Conservation (phyloP, 92 coral and sea anemone genomes). For the Heteractis magnifica region DNA sequence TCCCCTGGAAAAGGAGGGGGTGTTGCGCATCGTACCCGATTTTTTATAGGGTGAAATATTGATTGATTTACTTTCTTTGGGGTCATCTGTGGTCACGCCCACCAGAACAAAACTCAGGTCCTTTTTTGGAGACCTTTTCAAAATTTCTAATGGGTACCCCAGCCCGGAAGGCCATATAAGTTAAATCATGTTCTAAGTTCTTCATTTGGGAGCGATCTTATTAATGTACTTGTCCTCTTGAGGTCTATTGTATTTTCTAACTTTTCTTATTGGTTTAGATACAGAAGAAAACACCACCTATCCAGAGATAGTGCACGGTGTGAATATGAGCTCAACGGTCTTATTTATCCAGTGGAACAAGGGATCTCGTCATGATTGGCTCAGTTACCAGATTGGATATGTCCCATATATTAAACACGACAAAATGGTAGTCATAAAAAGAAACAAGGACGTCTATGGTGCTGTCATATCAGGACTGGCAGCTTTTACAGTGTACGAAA, state of each 20-base stretch:
- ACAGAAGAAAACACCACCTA: not conserved
- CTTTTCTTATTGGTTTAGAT: not conserved
- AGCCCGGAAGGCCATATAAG: too few relatives aligned
- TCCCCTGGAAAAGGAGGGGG: too few relatives aligned
- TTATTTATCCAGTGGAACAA: conserved; percentile 38
- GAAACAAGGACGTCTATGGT: not conserved
- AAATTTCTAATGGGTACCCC: too few relatives aligned
- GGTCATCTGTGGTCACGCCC: too few relatives aligned
- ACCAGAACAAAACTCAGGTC: too few relatives aligned
- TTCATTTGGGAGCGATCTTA: not conserved
- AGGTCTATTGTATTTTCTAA: not conserved
- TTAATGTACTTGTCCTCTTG: not conserved
- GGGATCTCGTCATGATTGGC: not conserved
- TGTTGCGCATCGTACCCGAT: too few relatives aligned
- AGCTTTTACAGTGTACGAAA: conserved; percentile 31
- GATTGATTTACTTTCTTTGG: too few relatives aligned
- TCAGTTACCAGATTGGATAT: conserved; percentile 20
- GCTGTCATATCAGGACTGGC: conserved; percentile 15
- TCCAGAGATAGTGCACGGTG: conserved; percentile 20
- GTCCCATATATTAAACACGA: conserved; percentile 5
- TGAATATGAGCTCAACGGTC: conserved; percentile 37
- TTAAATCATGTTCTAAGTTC: too few relatives aligned
- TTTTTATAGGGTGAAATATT: too few relatives aligned
- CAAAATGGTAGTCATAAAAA: not conserved
- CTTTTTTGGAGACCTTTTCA: too few relatives aligned